These are phyloP conservation scores for Abrostola triplasia DNA, from an alignment of 2,888 invertebrate genomes.

Conservation along the genomic window DNA sequence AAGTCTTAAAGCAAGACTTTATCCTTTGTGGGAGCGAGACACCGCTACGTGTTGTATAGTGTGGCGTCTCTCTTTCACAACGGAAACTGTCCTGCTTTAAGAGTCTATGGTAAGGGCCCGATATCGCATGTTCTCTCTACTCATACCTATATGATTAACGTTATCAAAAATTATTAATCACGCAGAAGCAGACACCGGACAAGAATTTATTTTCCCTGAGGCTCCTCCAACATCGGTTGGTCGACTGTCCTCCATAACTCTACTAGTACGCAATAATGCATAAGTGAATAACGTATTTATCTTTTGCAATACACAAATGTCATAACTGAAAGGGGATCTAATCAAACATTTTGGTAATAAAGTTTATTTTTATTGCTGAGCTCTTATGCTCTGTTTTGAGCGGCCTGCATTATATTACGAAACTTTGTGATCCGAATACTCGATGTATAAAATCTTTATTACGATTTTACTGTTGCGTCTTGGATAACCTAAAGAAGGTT, in stretches of 20 bases:
- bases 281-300: conserved; percentile 6
- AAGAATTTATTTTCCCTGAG: background rate
- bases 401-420: conserved; percentile 24
- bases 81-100: too few species aligned
- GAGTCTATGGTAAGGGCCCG: too few species aligned
- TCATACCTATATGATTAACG: too few species aligned
- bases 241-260: conserved; percentile 2
- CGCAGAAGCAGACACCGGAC: too few species aligned
- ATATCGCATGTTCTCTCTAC: too few species aligned
- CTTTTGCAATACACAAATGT: conserved; percentile 36
- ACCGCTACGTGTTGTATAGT: too few species aligned
- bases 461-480: conserved; percentile 9
- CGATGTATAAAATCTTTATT: conserved; percentile 8
- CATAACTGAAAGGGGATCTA: conserved; percentile 49
- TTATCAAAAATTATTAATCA: too few species aligned
- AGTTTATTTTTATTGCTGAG: conserved; percentile 38
- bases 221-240: conserved; percentile 19
- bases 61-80: too few species aligned
- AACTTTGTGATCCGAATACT: conserved; percentile 20
- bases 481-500: background rate
- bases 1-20: too few species aligned
- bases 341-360: conserved; percentile 48
- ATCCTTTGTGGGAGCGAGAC: too few species aligned
- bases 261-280: conserved; percentile 11
- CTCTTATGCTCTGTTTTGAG: conserved; percentile 25